phyloP scores from a whole-genome alignment of 2,113 vertebrate genomes.

The Platysteira castanea region DNA sequence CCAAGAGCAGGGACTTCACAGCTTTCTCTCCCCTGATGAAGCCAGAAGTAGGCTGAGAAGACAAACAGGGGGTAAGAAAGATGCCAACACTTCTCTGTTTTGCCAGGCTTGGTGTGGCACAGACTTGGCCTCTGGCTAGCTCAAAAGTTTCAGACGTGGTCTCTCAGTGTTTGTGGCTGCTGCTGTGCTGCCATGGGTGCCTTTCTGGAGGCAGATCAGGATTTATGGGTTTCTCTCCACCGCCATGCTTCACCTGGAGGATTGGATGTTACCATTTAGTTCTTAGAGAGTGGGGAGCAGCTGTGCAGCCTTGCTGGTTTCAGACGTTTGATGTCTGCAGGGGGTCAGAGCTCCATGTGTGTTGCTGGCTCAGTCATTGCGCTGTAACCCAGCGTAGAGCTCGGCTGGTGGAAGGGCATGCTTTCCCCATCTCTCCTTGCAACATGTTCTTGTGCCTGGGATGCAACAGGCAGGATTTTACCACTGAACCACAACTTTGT shows the following conservation, averaged over 20 bases:
- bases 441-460: not conserved
- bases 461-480: not conserved
- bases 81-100: not conserved
- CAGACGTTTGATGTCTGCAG: not conserved
- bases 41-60: not conserved
- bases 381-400: not conserved
- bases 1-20: not conserved
- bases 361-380: not conserved
- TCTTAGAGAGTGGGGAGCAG: not conserved
- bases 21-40: not conserved
- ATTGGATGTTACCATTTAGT: not conserved
- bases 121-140: not conserved
- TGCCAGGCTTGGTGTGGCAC: rapidly evolving
- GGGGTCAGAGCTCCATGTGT: rapidly evolving
- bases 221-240: not conserved
- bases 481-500: not conserved
- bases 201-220: not conserved
- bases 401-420: not conserved
- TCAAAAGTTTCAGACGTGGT: rapidly evolving
- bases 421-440: not conserved
- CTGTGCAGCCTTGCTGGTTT: not conserved
- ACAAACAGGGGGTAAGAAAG: not conserved
- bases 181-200: rapidly evolving
- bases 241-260: rapidly evolving
- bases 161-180: not conserved